phyloP scores from a whole-genome alignment of 35 echinoderm and acorn worm species.

The Apostichopus japonicus region DNA sequence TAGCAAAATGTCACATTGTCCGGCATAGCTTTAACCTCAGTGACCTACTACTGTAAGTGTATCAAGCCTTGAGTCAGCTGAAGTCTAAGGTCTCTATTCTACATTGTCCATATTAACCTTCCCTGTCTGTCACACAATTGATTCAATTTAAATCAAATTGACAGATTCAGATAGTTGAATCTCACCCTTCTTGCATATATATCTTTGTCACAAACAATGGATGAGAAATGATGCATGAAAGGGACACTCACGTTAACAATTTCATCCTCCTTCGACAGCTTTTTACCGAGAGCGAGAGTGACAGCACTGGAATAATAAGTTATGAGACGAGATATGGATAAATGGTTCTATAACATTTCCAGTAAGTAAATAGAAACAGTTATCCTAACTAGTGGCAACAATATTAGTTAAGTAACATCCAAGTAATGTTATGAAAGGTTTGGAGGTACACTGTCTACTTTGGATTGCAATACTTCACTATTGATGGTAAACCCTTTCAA shows the following conservation, averaged over 20 bases:
- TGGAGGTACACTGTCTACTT: too few species aligned
- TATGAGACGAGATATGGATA: not conserved
- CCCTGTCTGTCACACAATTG: too few species aligned
- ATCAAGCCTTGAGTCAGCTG: too few species aligned
- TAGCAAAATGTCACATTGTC: too few species aligned
- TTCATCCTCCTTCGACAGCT: constrained; percentile 88
- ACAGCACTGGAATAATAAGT: constrained; percentile 78
- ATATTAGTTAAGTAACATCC: not conserved
- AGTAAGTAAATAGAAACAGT: not conserved
- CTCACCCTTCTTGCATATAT: not conserved
- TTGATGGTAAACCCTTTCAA: not conserved
- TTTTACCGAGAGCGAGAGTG: constrained; percentile 84
- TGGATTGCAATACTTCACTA: too few species aligned
- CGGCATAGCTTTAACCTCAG: too few species aligned
- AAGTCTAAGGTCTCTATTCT: too few species aligned
- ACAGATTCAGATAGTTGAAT: not conserved
- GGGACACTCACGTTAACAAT: constrained; percentile 71
- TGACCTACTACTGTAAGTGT: too few species aligned
- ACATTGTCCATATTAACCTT: too few species aligned
- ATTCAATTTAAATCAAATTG: not conserved
- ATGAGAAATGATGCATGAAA: not conserved
- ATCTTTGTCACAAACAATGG: not conserved
- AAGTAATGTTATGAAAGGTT: not conserved
- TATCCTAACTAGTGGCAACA: not conserved
- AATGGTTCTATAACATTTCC: not conserved